phyloP scores from a whole-genome alignment of 2,888 invertebrate species.

The Machimus atricapillus region DNA sequence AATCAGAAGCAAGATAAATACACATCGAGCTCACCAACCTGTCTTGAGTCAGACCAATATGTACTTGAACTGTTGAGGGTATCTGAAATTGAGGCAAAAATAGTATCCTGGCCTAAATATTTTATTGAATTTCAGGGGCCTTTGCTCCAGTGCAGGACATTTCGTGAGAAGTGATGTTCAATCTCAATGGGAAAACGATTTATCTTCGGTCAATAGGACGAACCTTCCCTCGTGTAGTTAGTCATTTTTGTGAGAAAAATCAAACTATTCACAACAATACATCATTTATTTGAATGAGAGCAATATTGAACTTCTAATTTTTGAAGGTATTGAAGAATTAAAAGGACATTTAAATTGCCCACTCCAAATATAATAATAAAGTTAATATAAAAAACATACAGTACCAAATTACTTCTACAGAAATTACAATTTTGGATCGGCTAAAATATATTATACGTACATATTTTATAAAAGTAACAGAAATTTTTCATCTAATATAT shows the following conservation, averaged over 20 bases:
- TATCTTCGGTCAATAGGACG: not conserved
- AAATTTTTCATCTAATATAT: too few relatives aligned
- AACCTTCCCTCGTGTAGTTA: not conserved
- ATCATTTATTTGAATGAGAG: not conserved
- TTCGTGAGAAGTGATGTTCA: not conserved
- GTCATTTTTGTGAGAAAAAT: not conserved
- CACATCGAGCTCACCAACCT: not conserved
- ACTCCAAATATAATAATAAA: too few relatives aligned
- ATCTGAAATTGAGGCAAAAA: slow-evolving; percentile 8
- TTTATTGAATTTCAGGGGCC: slow-evolving; percentile 14
- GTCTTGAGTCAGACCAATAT: not conserved
- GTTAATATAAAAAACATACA: too few relatives aligned
- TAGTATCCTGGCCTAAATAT: slow-evolving; percentile 22
- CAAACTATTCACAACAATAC: not conserved
- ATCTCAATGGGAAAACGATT: slow-evolving; percentile 4
- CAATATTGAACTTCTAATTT: not conserved
- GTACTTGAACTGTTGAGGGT: not conserved
- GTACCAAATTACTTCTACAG: too few relatives aligned
- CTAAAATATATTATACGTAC: too few relatives aligned
- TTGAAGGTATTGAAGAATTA: not conserved
- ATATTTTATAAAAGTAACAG: too few relatives aligned
- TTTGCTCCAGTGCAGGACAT: not conserved
- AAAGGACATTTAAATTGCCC: not conserved
- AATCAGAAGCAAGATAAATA: not conserved
- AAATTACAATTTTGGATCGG: too few relatives aligned